Base-by-base conservation (phyloP, 2,113 vertebrate species). In the Trochalopteron elliotii region DNA sequence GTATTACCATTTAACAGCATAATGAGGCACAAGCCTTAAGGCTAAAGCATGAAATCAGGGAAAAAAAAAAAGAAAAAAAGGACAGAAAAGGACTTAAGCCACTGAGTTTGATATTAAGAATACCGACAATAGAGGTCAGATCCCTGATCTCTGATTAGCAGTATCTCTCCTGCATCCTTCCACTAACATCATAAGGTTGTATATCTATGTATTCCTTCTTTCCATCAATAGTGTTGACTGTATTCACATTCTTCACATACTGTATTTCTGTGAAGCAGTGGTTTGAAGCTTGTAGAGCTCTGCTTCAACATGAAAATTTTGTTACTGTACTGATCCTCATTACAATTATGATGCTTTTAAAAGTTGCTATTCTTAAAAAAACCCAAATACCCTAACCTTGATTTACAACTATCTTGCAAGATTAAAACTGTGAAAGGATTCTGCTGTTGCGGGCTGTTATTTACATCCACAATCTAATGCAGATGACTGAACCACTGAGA, bases 11-110 rank as follows among this genome's bases (percentile, higher is more conserved):
- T 94, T 81, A 91, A 87, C 61, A 93, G 86, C 71, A 94, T 83
- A 71, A 95, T 30, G 87, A 95, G 93, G 92, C 94, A 97, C 79
- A 82, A 88, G 94, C 93, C 95, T 96, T 96, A 97, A 98, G 97
- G 97, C 85, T 69, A 94, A 96, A 96, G 96, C 55, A 85, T 89
- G 68, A 96, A 97, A 91, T 91, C 65, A 78, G 76, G 83, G 39
- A 31, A 31, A 31, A 28, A 27, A 52, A 52, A 52, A 52, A 94
- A 76, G 94, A 95, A 88, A 56, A 89, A 72, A 84, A 44, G 39
- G 13, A 45, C 33, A 39, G 72, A 21, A 72, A 87, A 69, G 92
- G 74, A 63, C 75, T 91, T 88, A 87, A 93, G 94, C 63, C 44
- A 82, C 59, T 56, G 50, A 87, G 60, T 89, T 91, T 45, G 64